Evolutionary conservation across 2,113 vertebrate genomes (phyloP), one percentile per base, ranked within the genome.

Genomic region (Cricetomys ansorgei): DNA sequence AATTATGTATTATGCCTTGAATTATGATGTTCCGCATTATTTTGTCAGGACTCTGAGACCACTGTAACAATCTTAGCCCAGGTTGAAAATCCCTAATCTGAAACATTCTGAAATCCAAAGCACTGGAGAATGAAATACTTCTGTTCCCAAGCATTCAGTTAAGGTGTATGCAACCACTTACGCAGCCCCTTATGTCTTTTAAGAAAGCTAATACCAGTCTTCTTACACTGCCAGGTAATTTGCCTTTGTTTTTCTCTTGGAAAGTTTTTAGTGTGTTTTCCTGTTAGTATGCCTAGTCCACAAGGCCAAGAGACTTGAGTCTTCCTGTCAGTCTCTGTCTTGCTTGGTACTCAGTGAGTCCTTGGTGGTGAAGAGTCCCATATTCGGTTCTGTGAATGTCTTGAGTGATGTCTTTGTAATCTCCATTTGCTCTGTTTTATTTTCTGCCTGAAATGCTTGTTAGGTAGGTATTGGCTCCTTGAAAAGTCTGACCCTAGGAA

Each of bases 361-460:
- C 53, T 88, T 43, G 10, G 15, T 15, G 25, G 2, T 23, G 25
- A 65, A 70, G 48, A 21, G 7, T 29, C 15, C 1, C 62, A 2
- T 65, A 13, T 76, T 65, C 34, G 10, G 31, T 84, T 83, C 81
- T 92, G 12, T n/a, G 16, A 67, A 62, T 4, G 7, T 72, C 75
- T 77, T 75, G 19, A 79, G 13, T 50, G n/a, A 21, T 29, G 40
- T 37, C 50, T 77, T 72, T 77, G 48, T 77, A n/a, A 29, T n/a
- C 43, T 92, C n/a, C 1, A 3, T 40, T 70, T 65, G 43, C 10
- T 25, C 87, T 72, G 43, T 11, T 25, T 89, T 72, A 5, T 67
- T 69, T 25, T 92, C 64, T 43, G 96, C 84, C 76, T 48, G 65
- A 91, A 90, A 85, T 72, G 34, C 27, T 89, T 34, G 37, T 62